These are phyloP conservation scores for Eretmochelys imbricata DNA, from an alignment of 2,113 vertebrate genomes.

Conservation along the genomic window DNA sequence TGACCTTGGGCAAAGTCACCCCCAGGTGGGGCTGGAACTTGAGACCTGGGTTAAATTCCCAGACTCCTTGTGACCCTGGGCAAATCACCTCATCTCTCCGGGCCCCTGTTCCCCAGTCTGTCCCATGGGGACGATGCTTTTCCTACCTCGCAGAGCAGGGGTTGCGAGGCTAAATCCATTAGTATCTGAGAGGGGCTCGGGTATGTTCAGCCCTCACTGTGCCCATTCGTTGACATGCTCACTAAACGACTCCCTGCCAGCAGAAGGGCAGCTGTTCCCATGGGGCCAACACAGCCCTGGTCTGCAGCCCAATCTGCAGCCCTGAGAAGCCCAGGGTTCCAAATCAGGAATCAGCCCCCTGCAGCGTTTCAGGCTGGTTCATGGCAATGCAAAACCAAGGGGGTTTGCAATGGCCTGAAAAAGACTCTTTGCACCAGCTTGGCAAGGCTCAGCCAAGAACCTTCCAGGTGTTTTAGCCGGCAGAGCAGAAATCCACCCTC, in stretches of 20 bases:
- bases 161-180: background rate
- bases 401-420: background rate
- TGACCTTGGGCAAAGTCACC: too few relatives aligned
- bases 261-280: background rate
- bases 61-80: background rate
- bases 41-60: background rate
- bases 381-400: background rate
- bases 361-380: background rate
- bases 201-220: background rate
- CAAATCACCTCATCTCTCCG: background rate
- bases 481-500: background rate
- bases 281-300: background rate
- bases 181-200: background rate
- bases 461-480: background rate
- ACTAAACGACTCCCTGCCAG: background rate
- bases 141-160: background rate
- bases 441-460: background rate
- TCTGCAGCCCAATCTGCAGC: background rate
- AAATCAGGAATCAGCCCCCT: background rate
- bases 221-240: background rate
- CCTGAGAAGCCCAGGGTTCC: background rate
- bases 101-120: background rate
- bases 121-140: background rate
- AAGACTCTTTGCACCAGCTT: background rate
- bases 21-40: too few relatives aligned